phyloP scores from a whole-genome alignment of 2,113 vertebrate species.

The Lophotis ruficrista region DNA sequence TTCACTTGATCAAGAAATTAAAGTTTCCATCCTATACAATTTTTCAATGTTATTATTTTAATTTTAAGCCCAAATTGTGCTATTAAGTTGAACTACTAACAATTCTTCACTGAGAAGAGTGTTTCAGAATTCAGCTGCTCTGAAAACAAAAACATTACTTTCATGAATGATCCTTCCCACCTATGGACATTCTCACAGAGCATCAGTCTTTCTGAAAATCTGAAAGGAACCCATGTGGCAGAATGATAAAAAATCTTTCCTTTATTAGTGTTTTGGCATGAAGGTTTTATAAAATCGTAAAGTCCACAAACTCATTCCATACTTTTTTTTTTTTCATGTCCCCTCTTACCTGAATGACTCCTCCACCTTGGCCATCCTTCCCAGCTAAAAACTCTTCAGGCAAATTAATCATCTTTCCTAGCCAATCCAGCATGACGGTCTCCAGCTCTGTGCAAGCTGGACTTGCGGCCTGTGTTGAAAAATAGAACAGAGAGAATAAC shows the following conservation, averaged over 20 bases:
- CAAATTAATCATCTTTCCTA: slow-evolving; percentile 91
- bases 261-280: background rate
- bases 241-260: background rate
- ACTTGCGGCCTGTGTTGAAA: slow-evolving; percentile 83
- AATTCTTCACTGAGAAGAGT: background rate
- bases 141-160: background rate
- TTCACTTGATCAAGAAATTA: background rate
- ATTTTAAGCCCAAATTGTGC: background rate
- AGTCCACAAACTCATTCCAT: rapidly evolving
- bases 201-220: background rate
- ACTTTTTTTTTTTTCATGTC: background rate
- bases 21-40: background rate
- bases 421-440: slow-evolving; percentile 95
- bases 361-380: slow-evolving; percentile 83
- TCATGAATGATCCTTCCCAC: background rate
- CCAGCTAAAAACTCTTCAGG: slow-evolving; percentile 89
- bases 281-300: background rate
- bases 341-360: slow-evolving; percentile 91
- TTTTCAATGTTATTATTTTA: background rate
- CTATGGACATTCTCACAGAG: background rate
- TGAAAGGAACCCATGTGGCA: background rate
- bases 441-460: slow-evolving; percentile 96
- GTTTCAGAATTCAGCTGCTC: background rate
- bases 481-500: background rate
- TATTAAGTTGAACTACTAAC: background rate